phyloP scores from a whole-genome alignment of 2,113 vertebrate species.

The Pseudorhombus dupliciocellatus region DNA sequence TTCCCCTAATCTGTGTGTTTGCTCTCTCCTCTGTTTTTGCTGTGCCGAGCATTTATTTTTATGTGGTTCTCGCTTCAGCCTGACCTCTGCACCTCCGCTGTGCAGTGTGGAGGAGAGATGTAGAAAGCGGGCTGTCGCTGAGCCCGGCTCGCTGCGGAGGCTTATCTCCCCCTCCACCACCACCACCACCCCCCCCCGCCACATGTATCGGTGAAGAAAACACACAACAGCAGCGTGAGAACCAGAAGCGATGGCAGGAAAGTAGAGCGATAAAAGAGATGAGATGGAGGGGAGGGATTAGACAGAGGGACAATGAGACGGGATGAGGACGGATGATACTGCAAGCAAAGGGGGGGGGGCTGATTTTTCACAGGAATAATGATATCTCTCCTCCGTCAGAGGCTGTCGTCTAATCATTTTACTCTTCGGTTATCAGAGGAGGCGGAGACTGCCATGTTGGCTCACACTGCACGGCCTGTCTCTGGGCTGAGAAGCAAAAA shows the following conservation, averaged over 20 bases:
- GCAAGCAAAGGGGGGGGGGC: conserved; percentile 9
- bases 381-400: conserved; percentile 54
- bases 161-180: conserved; percentile 41
- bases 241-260: conserved; percentile 31
- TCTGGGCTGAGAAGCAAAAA: conserved; percentile 2
- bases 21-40: background rate
- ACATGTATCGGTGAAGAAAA: conserved; percentile 42
- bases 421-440: conserved; percentile 47
- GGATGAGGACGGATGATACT: conserved; percentile 53
- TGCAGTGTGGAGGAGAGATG: background rate
- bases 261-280: conserved; percentile 59
- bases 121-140: conserved; percentile 25
- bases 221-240: conserved; percentile 53
- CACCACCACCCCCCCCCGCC: too few relatives aligned
- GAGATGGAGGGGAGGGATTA: conserved; percentile 56
- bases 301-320: conserved; percentile 33
- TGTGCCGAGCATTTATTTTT: background rate
- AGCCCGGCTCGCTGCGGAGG: conserved; percentile 39
- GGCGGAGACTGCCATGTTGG: conserved; percentile 33
- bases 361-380: conserved; percentile 46
- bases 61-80: background rate
- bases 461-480: conserved; percentile 14
- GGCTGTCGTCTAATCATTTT: conserved; percentile 48
- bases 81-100: conserved; percentile 39
- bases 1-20: background rate